Evolutionary conservation across 2,113 vertebrate genomes (phyloP).

Genomic region (Malurus elegans): DNA sequence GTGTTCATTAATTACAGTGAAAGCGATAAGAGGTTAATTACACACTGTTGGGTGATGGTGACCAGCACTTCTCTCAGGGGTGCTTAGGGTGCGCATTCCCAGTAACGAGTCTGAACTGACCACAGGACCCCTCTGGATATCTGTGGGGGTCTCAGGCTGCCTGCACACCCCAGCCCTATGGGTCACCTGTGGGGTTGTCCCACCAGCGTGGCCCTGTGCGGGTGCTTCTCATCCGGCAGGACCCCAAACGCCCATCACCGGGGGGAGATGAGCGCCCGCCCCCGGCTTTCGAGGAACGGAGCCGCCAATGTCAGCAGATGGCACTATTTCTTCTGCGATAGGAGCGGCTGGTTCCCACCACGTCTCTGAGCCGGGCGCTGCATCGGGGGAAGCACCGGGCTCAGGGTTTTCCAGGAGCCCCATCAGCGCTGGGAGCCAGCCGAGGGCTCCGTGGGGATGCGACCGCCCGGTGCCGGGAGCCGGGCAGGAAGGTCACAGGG

Average conservation of each 20-base stretch:
- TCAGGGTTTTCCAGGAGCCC: background rate
- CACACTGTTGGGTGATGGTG: background rate
- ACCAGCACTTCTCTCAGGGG: background rate
- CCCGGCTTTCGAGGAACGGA: conserved; percentile 2
- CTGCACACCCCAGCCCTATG: background rate
- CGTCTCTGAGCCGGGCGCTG: background rate
- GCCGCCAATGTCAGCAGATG: conserved; percentile 47
- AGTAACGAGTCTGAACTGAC: accelerated
- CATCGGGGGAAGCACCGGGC: background rate
- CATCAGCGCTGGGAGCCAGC: background rate
- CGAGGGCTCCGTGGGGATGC: accelerated
- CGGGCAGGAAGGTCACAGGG: background rate
- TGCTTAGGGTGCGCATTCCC: background rate
- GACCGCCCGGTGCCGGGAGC: accelerated
- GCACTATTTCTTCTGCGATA: conserved; percentile 47
- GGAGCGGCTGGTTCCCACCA: background rate
- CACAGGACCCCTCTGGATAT: background rate
- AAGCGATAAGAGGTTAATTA: background rate
- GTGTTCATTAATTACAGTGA: background rate
- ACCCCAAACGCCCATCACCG: accelerated
- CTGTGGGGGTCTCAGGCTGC: background rate
- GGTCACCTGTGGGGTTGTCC: background rate
- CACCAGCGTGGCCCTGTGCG: background rate
- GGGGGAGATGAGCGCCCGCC: background rate
- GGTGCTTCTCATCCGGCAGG: background rate